Evolutionary conservation across 2,888 invertebrate species (phyloP).

Genomic region (Metopia argyrocephala): DNA sequence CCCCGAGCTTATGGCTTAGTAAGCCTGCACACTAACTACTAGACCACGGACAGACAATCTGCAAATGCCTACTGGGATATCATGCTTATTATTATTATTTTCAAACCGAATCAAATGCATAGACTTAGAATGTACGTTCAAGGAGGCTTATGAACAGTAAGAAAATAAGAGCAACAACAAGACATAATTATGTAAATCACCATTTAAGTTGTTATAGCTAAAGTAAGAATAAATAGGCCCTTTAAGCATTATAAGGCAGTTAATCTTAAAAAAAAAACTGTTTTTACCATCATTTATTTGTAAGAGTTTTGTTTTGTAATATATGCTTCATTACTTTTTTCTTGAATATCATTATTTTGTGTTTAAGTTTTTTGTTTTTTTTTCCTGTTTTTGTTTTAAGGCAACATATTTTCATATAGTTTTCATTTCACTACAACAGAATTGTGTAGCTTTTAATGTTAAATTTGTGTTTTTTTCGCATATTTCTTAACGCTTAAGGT

Average conservation of each 20-base stretch:
- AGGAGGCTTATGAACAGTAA: neutral
- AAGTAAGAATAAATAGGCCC: neutral
- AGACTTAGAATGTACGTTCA: neutral
- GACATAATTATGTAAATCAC: slow-evolving; percentile 55
- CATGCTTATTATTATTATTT: too few relatives aligned
- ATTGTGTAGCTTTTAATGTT: slow-evolving; percentile 1
- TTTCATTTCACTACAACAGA: neutral
- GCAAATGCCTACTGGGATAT: too few relatives aligned
- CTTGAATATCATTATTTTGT: neutral
- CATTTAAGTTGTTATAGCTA: too few relatives aligned
- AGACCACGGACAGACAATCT: too few relatives aligned
- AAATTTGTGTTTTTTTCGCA: slow-evolving; percentile 33
- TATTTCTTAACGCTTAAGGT: slow-evolving; percentile 61
- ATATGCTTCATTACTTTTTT: neutral
- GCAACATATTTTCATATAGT: neutral
- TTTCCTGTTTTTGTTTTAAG: neutral
- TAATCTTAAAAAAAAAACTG: neutral
- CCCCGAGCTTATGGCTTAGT: too few relatives aligned
- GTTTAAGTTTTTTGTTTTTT: neutral
- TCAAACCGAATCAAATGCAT: neutral
- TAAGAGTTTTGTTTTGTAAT: too few relatives aligned
- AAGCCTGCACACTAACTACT: too few relatives aligned
- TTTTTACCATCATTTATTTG: neutral
- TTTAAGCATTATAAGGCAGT: neutral
- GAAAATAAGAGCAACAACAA: slow-evolving; percentile 8